Conservation (phyloP, 1,140 invertebrate genomes). For the Patella vulgata region DNA sequence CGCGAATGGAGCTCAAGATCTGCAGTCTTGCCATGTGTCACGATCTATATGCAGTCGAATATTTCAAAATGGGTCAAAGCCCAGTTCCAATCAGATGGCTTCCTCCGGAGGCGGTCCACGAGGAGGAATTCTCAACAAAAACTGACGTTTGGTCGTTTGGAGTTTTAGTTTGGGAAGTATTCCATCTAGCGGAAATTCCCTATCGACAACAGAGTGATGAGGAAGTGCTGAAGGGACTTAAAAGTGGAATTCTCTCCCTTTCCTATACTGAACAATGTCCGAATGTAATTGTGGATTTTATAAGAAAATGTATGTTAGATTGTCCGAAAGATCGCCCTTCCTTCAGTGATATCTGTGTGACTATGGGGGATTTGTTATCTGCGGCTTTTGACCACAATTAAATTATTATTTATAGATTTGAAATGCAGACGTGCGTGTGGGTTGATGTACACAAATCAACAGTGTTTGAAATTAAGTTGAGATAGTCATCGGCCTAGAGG, state of each 20-base stretch:
- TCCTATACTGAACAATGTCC: constrained; percentile 49
- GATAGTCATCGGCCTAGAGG: too few species aligned
- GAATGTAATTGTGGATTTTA: constrained; percentile 72
- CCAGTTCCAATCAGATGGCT: constrained; percentile 85
- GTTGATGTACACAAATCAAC: too few species aligned
- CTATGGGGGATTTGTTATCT: constrained; percentile 10
- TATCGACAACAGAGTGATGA: constrained; percentile 57
- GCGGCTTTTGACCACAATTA: too few species aligned
- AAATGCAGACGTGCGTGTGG: too few species aligned
- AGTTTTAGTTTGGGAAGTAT: constrained; percentile 64
- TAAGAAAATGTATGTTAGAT: constrained; percentile 73
- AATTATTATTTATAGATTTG: too few species aligned
- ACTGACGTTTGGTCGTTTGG: constrained; percentile 65
- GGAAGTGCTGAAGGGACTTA: constrained; percentile 73
- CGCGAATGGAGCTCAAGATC: constrained; percentile 84
- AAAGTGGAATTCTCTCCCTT: constrained; percentile 46
- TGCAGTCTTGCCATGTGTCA: constrained; percentile 82
- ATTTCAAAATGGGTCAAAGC: constrained; percentile 65
- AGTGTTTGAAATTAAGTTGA: too few species aligned
- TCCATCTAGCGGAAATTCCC: constrained; percentile 60
- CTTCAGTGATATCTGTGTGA: constrained; percentile 55
- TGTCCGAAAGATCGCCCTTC: constrained; percentile 75
- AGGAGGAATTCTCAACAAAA: constrained; percentile 73
- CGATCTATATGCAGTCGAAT: constrained; percentile 87
- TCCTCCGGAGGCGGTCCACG: constrained; percentile 86